These are phyloP conservation scores for Serripes groenlandicus DNA, from an alignment of 2,888 invertebrate genomes.

Conservation along the genomic window DNA sequence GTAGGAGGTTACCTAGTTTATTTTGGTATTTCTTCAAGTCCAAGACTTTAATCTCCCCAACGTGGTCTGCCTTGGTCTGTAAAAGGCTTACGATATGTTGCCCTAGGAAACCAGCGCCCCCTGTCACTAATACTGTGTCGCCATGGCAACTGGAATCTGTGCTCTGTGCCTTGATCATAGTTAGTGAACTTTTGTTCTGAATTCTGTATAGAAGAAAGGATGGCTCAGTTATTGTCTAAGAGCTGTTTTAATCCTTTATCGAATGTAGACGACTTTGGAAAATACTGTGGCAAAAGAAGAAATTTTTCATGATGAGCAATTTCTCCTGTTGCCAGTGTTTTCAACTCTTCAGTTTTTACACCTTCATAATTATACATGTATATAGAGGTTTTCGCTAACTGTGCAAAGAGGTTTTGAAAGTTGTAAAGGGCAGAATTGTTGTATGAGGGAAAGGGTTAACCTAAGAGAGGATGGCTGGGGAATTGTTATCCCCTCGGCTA, in stretches of 20 bases:
- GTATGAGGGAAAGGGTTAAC: too few relatives aligned
- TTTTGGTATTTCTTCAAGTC: constrained; percentile 88
- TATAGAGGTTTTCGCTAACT: not conserved
- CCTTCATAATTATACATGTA: not conserved
- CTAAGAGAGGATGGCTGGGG: too few relatives aligned
- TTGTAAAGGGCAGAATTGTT: not conserved
- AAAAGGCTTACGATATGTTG: constrained; percentile 89
- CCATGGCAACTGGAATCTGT: constrained; percentile 12
- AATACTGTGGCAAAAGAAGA: not conserved
- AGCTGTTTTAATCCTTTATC: too few relatives aligned
- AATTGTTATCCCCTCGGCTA: too few relatives aligned
- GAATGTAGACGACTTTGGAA: not conserved
- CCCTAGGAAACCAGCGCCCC: constrained; percentile 89
- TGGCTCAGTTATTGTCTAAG: too few relatives aligned
- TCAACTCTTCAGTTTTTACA: not conserved
- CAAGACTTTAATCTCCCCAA: constrained; percentile 89
- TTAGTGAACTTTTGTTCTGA: too few relatives aligned
- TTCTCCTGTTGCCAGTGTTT: not conserved
- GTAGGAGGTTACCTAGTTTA: constrained; percentile 87
- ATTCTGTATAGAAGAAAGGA: too few relatives aligned
- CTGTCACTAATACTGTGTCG: constrained; percentile 85
- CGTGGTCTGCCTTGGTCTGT: constrained; percentile 87
- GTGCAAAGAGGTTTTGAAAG: not conserved
- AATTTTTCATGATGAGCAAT: not conserved
- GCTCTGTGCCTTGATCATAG: not conserved